Evolutionary conservation across 2,888 invertebrate species (phyloP), one percentile per base, ranked within the genome.

Genomic region (Oxytorus armatus): DNA sequence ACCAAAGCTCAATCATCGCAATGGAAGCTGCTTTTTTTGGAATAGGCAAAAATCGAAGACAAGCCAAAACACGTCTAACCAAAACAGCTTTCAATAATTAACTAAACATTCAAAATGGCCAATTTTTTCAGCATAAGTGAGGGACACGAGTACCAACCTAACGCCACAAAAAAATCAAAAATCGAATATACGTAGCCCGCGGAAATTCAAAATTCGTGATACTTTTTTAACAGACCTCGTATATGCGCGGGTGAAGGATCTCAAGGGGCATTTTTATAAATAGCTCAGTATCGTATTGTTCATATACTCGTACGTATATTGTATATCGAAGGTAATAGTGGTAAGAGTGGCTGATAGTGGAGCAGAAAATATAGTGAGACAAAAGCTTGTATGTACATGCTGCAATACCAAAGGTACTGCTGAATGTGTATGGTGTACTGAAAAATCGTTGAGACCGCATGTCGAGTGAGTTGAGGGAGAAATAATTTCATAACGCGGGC

Each of bases 281-380:
- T 69, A 73, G 57, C 63, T 25, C 11, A 1, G 33, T 49, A 21
- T 59, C 47, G 47, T 21, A 29, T 36, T 16, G 29, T 10, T 51
- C 33, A 23, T 44, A 59, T 59, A 51, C 36, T 21, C 55, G 18
- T 33, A 36, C 23, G 25, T 65, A 63, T n/a, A 11, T 44, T n/a
- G 59, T 77, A 70, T 75, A 66, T 77, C 42, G 55, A 36, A 70
- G 59, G n/a, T 49, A 21, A 25, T 63, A 11, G 39, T 42, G 63
- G 44, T 53, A 33, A 25, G 21, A 68, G 63, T 18, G 42, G 63
- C 21, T 18, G 65, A 74, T 74, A 55, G 63, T 42, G 14, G 47
- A 51, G 70, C 49, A 36, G 36, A 36, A 70, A 59, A 65, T 47
- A 14, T 65, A 65, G 55, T 55, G 44, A 49, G 53, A 16, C 72